Evolutionary conservation across 2,888 invertebrate species (phyloP), one percentile per base, ranked within the genome.

Genomic region (Ichneumoninae sp.): DNA sequence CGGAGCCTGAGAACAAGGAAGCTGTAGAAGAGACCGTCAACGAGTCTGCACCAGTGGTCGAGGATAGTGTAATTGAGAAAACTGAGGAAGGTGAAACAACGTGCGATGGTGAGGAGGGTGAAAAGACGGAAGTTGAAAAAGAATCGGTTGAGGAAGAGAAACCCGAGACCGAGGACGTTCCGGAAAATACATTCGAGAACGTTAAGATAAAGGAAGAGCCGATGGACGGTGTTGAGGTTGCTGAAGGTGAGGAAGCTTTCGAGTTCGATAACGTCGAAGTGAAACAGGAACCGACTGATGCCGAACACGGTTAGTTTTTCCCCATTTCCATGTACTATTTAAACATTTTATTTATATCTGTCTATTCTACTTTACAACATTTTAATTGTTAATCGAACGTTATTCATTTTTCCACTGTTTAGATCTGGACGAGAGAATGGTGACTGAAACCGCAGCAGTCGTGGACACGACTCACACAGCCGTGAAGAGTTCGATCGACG

Each of bases 121-220:
- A 96, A 73, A 95, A 96, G 87, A 95, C 96, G 87, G 95, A 96
- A 83, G 96, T 96, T 85, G 95, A 95, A 6, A 96, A 96, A 78
- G 96, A 95, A 86, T 94, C 95, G 85, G 96, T 96, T 78, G 94
- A 95, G 60, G 85, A 90, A 0, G 90, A 86, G 7, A 83, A 77
- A 66, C 40, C 85, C 3, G 94, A 94, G 91, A 94, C 95, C 88
- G 69, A 81, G 8, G 73, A 83, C 54, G 80, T 13, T 70, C 66
- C 76, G 40, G 75, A 66, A 10, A 75, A 79, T 70, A 50, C 85
- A 4, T 83, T 89, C n/a, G 90, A 90, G 30, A 94, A 94, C 70
- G 93, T 97, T 30, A 96, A 95, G 93, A 95, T 97, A 87, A 97
- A 97, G 90, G 95, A 96, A 91, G 97, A 97, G 91, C 96, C 96